Base-by-base conservation (phyloP, 1,140 invertebrate species). In the Penaeus chinensis region DNA sequence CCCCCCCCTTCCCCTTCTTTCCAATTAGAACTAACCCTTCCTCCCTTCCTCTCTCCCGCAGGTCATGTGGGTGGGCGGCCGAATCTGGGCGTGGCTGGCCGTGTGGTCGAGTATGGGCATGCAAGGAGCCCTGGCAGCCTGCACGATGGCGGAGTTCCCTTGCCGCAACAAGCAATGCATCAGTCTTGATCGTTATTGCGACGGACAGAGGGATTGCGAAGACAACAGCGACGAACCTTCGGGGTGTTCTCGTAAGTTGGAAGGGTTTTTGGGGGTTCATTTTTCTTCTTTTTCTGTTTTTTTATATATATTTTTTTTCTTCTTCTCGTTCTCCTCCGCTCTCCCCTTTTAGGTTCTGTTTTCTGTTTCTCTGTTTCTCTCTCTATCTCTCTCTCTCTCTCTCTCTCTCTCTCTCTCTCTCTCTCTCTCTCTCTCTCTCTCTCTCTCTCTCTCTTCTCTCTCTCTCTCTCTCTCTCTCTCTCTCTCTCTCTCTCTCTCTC, bases 141-240 rank as follows among this genome's bases (percentile, higher is more conserved):
- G 90, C 74, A 89, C 88, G 60, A 89, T 89, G 90, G 88, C 90
- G 16, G 80, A 89, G 69, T 89, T 88, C 69, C 90, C 88, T 19
- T 90, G 90, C 74, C 74, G 88, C n/a, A 90, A 84, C 80, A 83
- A 90, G 63, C 89, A 90, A 65, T 91, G 90, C 85, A 90, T 91
- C 62, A 84, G 89, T 20, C 88, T 90, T 18, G 88, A 90, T 84
- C 85, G 87, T 19, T 91, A 89, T 81, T 90, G 90, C 74, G 89
- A 90, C 47, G 90, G 90, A 2, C 63, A 69, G 24, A 82, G 76
- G 61, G 88, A 90, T 66, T 90, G 90, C 66, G 62, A 84, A 4
- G 90, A 91, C 80, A 88, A 87, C 54, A 90, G 84, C 32, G 90
- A 91, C 66, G 90, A 91, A 62, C 87, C 89, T 19, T 84, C 88